A percentile compares a stretch with the other conserved stretches of the same genome.
phyloP scores from a whole-genome alignment of 2,797 vertebrate species.

The Benthosema pterotum region DNA sequence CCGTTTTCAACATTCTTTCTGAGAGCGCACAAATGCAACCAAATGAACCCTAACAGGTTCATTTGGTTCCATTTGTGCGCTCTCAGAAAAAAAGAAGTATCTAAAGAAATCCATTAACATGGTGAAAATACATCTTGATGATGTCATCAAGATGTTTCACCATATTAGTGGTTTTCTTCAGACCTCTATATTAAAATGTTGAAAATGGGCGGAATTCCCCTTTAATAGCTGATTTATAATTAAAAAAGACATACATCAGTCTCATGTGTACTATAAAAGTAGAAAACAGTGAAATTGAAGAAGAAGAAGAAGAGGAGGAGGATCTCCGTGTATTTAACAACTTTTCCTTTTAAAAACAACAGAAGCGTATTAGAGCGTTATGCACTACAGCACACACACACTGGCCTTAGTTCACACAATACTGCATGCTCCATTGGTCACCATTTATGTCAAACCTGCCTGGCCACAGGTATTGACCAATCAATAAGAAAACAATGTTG shows the following conservation, averaged over 20 bases:
- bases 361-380: slow-evolving; percentile 23
- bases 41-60: no score
- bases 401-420: slow-evolving; percentile 33
- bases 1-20: no score
- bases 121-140: no score
- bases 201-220: no score
- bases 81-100: no score
- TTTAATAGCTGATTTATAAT: slow-evolving; percentile 36
- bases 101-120: no score
- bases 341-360: slow-evolving; percentile 31
- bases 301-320: slow-evolving; percentile 39
- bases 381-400: background rate
- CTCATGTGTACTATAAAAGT: slow-evolving; percentile 53
- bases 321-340: slow-evolving; percentile 56
- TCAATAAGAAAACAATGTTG: slow-evolving; percentile 25
- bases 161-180: no score
- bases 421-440: slow-evolving; percentile 33
- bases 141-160: no score
- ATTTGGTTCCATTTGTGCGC: no score
- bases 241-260: slow-evolving; percentile 3
- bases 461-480: slow-evolving; percentile 16
- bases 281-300: slow-evolving; percentile 55
- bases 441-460: slow-evolving; percentile 2
- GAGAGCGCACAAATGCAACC: no score
- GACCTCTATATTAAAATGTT: no score